Percentiles rank a stretch among this genome's conserved stretches.
Evolutionary conservation across 2,113 vertebrate species (phyloP).

Genomic region (Upupa epops): DNA sequence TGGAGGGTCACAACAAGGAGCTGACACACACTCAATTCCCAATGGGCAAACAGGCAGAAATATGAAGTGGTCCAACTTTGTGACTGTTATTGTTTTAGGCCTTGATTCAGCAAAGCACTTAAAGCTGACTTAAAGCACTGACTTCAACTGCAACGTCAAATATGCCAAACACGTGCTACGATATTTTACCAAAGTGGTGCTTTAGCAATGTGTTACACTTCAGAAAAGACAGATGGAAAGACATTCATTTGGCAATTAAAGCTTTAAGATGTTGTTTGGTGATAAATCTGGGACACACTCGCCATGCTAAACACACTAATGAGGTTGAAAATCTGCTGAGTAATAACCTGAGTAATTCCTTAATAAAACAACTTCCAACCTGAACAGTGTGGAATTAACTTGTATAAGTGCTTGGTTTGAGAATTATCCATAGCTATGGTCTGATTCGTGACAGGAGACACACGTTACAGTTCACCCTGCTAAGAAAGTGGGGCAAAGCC

Average conservation of each 20-base stretch:
- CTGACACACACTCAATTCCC: background rate
- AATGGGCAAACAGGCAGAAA: background rate
- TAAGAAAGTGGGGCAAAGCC: background rate
- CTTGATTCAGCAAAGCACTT: constrained; percentile 44
- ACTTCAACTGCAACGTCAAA: constrained; percentile 31
- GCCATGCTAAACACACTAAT: background rate
- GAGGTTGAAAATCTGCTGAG: constrained; percentile 27
- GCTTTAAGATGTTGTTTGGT: background rate
- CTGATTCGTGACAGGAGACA: constrained; percentile 36
- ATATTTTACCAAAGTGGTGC: background rate
- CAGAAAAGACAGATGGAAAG: background rate
- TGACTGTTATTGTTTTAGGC: constrained; percentile 19
- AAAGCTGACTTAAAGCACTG: too few relatives aligned
- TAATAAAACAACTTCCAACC: constrained; percentile 13
- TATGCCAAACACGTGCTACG: background rate
- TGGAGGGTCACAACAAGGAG: background rate
- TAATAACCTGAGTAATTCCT: constrained; percentile 25
- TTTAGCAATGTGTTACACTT: background rate
- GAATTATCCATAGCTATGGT: constrained; percentile 18
- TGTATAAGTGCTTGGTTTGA: background rate
- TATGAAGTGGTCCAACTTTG: background rate
- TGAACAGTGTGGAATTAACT: background rate
- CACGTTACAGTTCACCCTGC: background rate
- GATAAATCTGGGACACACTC: background rate
- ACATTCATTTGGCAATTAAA: background rate